These are phyloP conservation scores for Drosophila lini DNA, from an alignment of 1,140 invertebrate species.

Conservation along the genomic window DNA sequence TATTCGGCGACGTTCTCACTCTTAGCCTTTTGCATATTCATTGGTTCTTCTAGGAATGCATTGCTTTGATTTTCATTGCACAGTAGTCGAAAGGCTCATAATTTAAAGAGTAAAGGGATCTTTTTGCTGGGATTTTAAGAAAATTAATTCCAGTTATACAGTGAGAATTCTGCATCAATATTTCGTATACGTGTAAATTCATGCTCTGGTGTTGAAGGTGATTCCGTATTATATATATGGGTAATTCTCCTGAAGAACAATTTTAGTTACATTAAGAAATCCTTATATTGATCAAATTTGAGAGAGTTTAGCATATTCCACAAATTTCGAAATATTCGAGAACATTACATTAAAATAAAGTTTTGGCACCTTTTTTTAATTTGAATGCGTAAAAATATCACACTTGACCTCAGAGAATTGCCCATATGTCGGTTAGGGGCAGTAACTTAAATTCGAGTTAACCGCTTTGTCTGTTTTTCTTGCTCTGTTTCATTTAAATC, in stretches of 20 bases:
- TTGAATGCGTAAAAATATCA: too few relatives aligned
- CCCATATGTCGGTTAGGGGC: too few relatives aligned
- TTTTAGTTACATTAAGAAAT: too few relatives aligned
- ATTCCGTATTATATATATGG: not conserved
- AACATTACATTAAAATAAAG: too few relatives aligned
- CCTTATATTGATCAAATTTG: too few relatives aligned
- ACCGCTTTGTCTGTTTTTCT: too few relatives aligned
- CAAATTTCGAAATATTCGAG: too few relatives aligned
- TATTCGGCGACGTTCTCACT: conserved; percentile 65
- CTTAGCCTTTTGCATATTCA: conserved; percentile 68
- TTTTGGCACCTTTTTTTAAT: too few relatives aligned
- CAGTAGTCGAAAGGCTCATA: conserved; percentile 8
- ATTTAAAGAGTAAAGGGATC: not conserved
- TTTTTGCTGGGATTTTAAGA: not conserved
- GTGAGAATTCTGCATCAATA: not conserved
- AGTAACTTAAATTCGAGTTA: not conserved
- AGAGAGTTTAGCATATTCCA: too few relatives aligned
- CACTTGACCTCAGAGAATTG: too few relatives aligned
- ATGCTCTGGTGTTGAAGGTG: not conserved
- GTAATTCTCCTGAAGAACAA: too few relatives aligned
- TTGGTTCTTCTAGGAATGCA: conserved; percentile 22
- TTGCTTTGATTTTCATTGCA: conserved; percentile 70
- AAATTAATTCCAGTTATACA: not conserved
- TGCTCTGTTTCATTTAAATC: not conserved
- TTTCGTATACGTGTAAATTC: not conserved